Conservation (phyloP, 2,113 vertebrate genomes). For the Rhea pennata region DNA sequence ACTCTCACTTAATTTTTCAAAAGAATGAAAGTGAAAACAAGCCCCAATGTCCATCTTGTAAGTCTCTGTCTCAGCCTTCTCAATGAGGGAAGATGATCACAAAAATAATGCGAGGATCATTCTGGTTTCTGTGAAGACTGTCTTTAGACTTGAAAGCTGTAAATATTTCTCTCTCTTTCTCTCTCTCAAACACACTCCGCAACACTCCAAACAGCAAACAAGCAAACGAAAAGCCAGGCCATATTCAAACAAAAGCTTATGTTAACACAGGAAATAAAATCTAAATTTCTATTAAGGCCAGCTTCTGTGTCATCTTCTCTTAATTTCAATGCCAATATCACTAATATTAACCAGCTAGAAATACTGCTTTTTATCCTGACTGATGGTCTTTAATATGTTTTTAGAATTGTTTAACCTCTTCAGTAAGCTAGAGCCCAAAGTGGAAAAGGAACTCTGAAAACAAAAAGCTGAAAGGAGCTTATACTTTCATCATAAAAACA, state of each 20-base stretch:
- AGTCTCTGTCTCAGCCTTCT: background rate
- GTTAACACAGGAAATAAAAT: background rate
- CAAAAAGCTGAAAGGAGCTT: conserved; percentile 15
- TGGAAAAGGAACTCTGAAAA: conserved; percentile 24
- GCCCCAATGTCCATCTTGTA: rapidly evolving
- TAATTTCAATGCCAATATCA: background rate
- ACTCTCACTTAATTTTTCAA: background rate
- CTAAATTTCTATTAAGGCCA: background rate
- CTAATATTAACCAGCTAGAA: background rate
- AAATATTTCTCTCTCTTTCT: background rate
- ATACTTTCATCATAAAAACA: conserved; percentile 25
- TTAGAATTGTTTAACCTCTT: background rate
- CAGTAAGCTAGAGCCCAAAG: background rate
- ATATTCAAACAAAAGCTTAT: background rate
- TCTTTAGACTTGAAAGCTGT: background rate
- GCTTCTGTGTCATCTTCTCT: background rate
- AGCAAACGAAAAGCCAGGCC: background rate
- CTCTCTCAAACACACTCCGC: background rate
- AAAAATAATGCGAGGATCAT: background rate
- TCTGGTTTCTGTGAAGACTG: background rate
- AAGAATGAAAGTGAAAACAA: background rate
- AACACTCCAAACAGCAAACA: background rate
- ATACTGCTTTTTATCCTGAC: background rate
- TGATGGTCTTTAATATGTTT: background rate
- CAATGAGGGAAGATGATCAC: background rate